phyloP scores from a whole-genome alignment of 2,888 invertebrate genomes.

The Salpingus planirostris region DNA sequence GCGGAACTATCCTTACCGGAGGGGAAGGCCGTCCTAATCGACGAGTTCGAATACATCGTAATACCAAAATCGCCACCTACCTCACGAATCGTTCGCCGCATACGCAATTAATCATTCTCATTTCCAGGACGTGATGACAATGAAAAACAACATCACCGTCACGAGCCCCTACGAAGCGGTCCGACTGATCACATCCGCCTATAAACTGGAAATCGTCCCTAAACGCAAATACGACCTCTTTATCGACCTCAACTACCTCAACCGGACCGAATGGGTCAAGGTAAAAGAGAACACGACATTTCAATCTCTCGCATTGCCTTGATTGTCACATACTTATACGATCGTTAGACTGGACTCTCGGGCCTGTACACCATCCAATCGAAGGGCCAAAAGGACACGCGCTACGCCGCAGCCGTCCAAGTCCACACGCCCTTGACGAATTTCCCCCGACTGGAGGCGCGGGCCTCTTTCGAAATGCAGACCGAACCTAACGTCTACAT shows the following conservation, averaged over 20 bases:
- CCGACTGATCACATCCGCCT: constrained; percentile 45
- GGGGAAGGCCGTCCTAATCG: constrained; percentile 47
- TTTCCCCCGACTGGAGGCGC: constrained; percentile 43
- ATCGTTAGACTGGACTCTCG: constrained; percentile 42
- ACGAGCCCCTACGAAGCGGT: constrained; percentile 46
- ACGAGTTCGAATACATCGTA: constrained; percentile 50
- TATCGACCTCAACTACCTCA: constrained; percentile 42
- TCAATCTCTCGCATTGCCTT: too few species aligned
- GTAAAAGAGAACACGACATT: too few species aligned
- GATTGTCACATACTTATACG: too few species aligned
- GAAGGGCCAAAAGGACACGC: constrained; percentile 21
- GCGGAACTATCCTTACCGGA: constrained; percentile 47
- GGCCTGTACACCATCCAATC: constrained; percentile 46
- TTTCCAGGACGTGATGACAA: constrained; percentile 41
- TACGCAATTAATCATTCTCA: constrained; percentile 9
- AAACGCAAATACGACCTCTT: constrained; percentile 43
- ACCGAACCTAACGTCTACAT: constrained; percentile 45
- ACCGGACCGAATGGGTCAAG: too few species aligned
- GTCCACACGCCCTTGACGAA: constrained; percentile 48
- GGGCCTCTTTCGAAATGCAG: constrained; percentile 40
- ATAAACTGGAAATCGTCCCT: constrained; percentile 43
- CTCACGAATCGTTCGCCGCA: constrained; percentile 2
- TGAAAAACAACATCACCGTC: constrained; percentile 50
- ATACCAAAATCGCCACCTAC: too few species aligned
- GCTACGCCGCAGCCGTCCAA: constrained; percentile 43